These are phyloP conservation scores for Trematomus bernacchii DNA, from an alignment of 2,797 vertebrate genomes.

Conservation along the genomic window DNA sequence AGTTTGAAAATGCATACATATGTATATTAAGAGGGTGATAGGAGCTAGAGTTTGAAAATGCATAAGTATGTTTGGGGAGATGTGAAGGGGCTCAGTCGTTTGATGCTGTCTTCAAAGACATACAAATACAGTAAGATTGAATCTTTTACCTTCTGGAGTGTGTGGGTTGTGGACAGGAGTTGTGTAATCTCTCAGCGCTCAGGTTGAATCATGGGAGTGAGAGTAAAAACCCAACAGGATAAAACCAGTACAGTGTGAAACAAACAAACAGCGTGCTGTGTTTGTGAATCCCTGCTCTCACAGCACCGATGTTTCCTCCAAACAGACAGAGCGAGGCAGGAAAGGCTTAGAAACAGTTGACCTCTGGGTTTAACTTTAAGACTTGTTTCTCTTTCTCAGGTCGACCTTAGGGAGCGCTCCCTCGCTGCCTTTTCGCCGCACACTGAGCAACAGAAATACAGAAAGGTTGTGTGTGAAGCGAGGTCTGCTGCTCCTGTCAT, in stretches of 20 bases:
- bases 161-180: background rate
- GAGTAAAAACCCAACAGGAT: background rate
- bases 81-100: background rate
- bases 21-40: too few species aligned
- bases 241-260: background rate
- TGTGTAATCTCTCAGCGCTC: background rate
- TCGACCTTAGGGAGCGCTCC: slow-evolving; percentile 47
- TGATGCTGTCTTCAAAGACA: slow-evolving; percentile 2
- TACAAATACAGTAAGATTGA: background rate
- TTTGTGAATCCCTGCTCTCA: background rate
- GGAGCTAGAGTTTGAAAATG: too few species aligned
- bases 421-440: slow-evolving; percentile 48
- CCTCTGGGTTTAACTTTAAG: background rate
- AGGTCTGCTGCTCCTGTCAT: slow-evolving; percentile 68
- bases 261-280: background rate
- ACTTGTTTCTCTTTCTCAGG: slow-evolving; percentile 1
- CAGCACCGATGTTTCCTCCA: background rate
- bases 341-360: slow-evolving; percentile 15
- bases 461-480: slow-evolving; percentile 55
- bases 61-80: background rate
- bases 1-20: too few species aligned
- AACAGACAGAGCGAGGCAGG: background rate
- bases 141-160: background rate
- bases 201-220: slow-evolving; percentile 7
- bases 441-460: slow-evolving; percentile 58